A percentile compares a stretch with the other conserved stretches of the same genome.
These are phyloP conservation scores for Steatornis caripensis DNA, from an alignment of 2,113 vertebrate genomes.

Conservation along the genomic window DNA sequence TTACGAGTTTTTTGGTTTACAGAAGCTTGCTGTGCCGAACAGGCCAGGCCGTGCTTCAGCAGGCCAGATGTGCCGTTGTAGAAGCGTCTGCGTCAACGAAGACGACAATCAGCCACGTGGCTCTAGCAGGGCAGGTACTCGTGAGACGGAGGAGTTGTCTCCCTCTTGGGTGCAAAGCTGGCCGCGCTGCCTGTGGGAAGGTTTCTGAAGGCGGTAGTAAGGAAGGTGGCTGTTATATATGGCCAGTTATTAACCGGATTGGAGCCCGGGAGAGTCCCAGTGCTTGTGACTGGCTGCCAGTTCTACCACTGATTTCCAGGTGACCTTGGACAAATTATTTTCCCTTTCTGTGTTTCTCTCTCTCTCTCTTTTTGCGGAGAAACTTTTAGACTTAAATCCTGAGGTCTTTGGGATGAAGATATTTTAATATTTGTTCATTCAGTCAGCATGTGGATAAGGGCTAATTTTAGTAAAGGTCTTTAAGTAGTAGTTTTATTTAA, in stretches of 20 bases:
- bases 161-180: neutral
- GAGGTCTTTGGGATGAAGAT: neutral
- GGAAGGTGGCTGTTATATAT: rapidly evolving
- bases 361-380: neutral
- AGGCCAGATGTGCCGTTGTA: neutral
- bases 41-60: neutral
- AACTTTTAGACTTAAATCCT: neutral
- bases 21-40: neutral
- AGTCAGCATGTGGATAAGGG: neutral
- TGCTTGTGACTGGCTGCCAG: neutral
- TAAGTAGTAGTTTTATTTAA: neutral
- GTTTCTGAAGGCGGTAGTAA: neutral
- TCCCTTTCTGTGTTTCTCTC: neutral
- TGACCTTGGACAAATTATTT: neutral
- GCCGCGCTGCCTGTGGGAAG: no score
- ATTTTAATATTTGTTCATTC: neutral
- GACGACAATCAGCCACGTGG: neutral
- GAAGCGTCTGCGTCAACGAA: neutral
- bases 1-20: rapidly evolving
- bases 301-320: neutral
- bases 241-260: neutral
- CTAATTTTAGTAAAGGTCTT: neutral
- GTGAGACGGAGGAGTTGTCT: neutral
- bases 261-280: neutral
- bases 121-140: rapidly evolving